Conservation (phyloP, 2,797 vertebrate genomes). For the Chloroceryle amazona region DNA sequence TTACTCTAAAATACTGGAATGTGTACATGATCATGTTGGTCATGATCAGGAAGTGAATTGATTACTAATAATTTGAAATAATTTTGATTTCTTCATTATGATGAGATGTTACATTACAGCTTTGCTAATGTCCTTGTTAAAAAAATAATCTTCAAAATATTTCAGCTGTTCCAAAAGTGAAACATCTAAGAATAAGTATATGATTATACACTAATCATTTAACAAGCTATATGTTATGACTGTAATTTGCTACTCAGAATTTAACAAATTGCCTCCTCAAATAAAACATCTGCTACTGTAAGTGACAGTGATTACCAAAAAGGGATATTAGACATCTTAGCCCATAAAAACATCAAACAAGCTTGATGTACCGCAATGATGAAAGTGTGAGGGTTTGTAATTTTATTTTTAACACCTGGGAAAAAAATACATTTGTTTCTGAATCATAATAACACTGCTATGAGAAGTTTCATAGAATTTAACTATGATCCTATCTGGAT, state of each 20-base stretch:
- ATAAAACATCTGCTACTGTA: constrained; percentile 31
- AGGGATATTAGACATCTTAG: not conserved
- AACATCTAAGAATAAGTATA: constrained; percentile 21
- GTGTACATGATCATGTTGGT: not conserved
- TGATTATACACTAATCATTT: constrained; percentile 46
- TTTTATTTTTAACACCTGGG: not conserved
- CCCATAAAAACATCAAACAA: not conserved
- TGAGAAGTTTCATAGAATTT: not conserved
- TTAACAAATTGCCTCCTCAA: constrained; percentile 25
- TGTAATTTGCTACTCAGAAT: constrained; percentile 36
- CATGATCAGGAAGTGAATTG: not conserved
- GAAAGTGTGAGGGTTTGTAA: not conserved
- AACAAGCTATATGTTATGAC: not conserved
- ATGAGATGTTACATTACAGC: not conserved
- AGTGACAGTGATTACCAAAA: constrained; percentile 17
- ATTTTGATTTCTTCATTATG: not conserved
- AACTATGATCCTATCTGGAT: not conserved
- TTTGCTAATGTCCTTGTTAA: not conserved
- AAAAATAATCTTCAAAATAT: constrained; percentile 4
- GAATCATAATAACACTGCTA: not conserved
- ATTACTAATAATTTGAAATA: not conserved
- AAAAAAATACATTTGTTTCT: not conserved
- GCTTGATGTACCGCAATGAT: not conserved
- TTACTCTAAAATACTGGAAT: not conserved
- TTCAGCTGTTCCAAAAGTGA: constrained; percentile 16